Conservation (phyloP, 2,888 invertebrate genomes). For the Caenorhabditis zanzibari region DNA sequence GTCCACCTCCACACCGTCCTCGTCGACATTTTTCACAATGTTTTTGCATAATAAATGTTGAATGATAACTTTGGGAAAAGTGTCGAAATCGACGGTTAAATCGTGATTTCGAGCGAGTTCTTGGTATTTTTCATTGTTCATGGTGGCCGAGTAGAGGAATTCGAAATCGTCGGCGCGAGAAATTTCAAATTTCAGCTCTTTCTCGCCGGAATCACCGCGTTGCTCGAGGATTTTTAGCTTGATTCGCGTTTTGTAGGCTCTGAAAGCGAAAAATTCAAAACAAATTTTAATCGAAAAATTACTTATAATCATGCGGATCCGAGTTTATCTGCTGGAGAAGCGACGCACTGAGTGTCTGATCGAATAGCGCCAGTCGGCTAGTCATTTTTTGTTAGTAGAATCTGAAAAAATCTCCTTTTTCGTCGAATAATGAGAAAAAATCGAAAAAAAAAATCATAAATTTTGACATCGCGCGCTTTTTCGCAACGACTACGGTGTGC, state of each 20-base stretch:
- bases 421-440: neutral
- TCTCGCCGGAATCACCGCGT: constrained; percentile 48
- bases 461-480: constrained; percentile 16
- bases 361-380: constrained; percentile 31
- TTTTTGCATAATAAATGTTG: constrained; percentile 52
- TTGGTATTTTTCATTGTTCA: constrained; percentile 64
- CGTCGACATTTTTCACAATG: constrained; percentile 20
- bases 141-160: constrained; percentile 52
- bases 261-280: neutral
- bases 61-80: constrained; percentile 56
- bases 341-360: constrained; percentile 48
- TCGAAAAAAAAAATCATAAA: neutral
- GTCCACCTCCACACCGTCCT: neutral
- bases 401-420: constrained; percentile 13
- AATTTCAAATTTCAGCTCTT: constrained; percentile 62
- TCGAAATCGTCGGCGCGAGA: constrained; percentile 57
- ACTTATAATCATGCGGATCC: constrained; percentile 56
- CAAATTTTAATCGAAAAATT: neutral
- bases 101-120: constrained; percentile 50
- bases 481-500: neutral
- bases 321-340: constrained; percentile 40
- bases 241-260: constrained; percentile 49
- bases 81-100: constrained; percentile 59
- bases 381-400: constrained; percentile 24
- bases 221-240: constrained; percentile 55